Conservation (phyloP, 2,797 vertebrate genomes). For the Synanceia verrucosa region DNA sequence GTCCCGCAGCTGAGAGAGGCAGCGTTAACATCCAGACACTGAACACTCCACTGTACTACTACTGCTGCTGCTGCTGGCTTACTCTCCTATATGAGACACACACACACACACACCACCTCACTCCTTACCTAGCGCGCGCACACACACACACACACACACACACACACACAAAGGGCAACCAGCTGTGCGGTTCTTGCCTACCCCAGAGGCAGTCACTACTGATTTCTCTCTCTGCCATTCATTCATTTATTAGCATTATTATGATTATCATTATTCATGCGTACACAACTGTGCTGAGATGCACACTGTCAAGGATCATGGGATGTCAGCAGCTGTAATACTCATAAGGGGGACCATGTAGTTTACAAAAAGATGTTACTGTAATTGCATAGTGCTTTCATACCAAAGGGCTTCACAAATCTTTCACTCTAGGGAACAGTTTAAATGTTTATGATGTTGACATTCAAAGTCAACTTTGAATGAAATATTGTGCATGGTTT, state of each 20-base stretch:
- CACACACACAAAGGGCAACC: slow-evolving; percentile 56
- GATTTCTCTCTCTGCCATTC: slow-evolving; percentile 9
- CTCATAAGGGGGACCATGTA: background rate
- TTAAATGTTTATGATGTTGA: too few relatives aligned
- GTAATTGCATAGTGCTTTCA: background rate
- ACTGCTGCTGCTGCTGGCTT: slow-evolving; percentile 66
- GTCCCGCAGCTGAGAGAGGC: slow-evolving; percentile 79
- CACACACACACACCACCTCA: slow-evolving; percentile 39
- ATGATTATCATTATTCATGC: slow-evolving; percentile 15
- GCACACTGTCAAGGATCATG: background rate
- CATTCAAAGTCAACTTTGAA: too few relatives aligned
- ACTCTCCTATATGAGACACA: slow-evolving; percentile 58
- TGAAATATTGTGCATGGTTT: too few relatives aligned
- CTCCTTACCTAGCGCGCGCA: slow-evolving; percentile 45
- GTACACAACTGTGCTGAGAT: slow-evolving; percentile 10
- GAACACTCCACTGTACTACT: slow-evolving; percentile 66
- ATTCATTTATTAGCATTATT: too few relatives aligned
- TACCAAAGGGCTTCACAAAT: background rate
- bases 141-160: slow-evolving; percentile 28
- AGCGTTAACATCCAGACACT: slow-evolving; percentile 79
- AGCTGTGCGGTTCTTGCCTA: slow-evolving; percentile 65
- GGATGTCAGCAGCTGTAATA: background rate
- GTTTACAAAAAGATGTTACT: background rate
- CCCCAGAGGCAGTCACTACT: slow-evolving; percentile 27
- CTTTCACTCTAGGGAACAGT: too few relatives aligned